phyloP scores from a whole-genome alignment of 2,888 invertebrate genomes.

The Heliconius charithonia region DNA sequence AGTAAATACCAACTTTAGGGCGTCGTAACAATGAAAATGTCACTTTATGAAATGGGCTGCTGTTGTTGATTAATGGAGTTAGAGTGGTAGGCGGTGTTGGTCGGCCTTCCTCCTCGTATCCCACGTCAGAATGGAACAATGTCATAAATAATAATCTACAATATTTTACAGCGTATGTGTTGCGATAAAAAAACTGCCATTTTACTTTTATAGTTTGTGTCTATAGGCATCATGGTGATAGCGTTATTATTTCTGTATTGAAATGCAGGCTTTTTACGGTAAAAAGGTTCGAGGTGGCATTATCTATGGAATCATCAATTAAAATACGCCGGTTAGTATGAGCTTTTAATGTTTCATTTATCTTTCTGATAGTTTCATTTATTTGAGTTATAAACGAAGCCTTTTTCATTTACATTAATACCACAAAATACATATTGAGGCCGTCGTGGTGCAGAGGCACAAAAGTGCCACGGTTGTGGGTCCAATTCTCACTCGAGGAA shows the following conservation, averaged over 20 bases:
- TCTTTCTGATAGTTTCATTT: not conserved
- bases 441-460: too few relatives aligned
- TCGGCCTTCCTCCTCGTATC: conserved; percentile 67
- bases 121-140: conserved; percentile 52
- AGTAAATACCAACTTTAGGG: conserved; percentile 73
- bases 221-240: not conserved
- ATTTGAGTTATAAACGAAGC: not conserved
- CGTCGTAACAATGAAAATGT: conserved; percentile 77
- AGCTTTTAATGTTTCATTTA: not conserved
- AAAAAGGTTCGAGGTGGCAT: conserved; percentile 7
- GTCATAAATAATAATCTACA: conserved; percentile 58
- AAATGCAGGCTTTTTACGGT: not conserved
- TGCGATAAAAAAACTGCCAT: conserved; percentile 13
- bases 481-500: too few relatives aligned
- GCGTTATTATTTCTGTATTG: not conserved
- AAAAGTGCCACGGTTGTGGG: too few relatives aligned
- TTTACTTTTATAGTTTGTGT: conserved; percentile 16
- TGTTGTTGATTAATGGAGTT: conserved; percentile 77
- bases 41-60: conserved; percentile 79
- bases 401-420: not conserved
- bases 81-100: conserved; percentile 61
- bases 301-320: conserved; percentile 20
- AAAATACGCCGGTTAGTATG: not conserved
- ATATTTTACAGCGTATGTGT: conserved; percentile 22
- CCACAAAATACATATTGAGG: too few relatives aligned